Base-by-base conservation (phyloP, 2,888 invertebrate species). In the Dryococelus australis region DNA sequence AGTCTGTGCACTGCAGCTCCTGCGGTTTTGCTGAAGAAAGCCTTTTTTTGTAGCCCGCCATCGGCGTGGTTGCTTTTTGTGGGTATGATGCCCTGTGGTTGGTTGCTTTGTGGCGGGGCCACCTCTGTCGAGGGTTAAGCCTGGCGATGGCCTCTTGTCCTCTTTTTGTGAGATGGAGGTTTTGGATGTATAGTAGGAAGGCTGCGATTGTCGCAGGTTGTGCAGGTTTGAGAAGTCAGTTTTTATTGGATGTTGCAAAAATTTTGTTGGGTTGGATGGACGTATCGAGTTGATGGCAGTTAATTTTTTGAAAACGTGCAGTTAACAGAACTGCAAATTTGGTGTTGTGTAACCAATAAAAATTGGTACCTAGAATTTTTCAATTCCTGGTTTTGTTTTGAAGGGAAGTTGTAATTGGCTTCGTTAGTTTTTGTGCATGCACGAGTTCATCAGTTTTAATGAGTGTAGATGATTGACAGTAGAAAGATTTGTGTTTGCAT, bases 361-460 rank as follows among this genome's bases (percentile, higher is more conserved):
- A 65, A 47, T 47, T 47, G 47, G 47, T 24, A n/a, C 65, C 0
- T 65, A 65, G n/a, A 65, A 65, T 65, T 65, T n/a, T 24, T n/a
- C 24, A 65, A 65, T 8, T 65, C 6, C n/a, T 65, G 65, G 65
- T 65, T 65, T 65, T 65, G 65, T 65, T 51, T 51, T 65, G 16
- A 20, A 65, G 20, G 65, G 16, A 47, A 47, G 47, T 47, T 47
- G 47, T 0, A 5, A 47, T 24, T 65, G 65, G 65, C 65, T 65
- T 65, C n/a, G n/a, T 65, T 65, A 65, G 65, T 65, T 65, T 65
- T 16, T 65, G 65, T 65, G 65, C 65, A 65, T 65, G 65, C 65
- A 47, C 16, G 10, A 47, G 47, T 47, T 47, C 47, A 47, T 47
- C 47, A 47, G 47, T 47, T 47, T 65, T 20, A 65, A 65, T 24